Conservation (phyloP, 2,888 invertebrate species). For the Patella depressa region DNA sequence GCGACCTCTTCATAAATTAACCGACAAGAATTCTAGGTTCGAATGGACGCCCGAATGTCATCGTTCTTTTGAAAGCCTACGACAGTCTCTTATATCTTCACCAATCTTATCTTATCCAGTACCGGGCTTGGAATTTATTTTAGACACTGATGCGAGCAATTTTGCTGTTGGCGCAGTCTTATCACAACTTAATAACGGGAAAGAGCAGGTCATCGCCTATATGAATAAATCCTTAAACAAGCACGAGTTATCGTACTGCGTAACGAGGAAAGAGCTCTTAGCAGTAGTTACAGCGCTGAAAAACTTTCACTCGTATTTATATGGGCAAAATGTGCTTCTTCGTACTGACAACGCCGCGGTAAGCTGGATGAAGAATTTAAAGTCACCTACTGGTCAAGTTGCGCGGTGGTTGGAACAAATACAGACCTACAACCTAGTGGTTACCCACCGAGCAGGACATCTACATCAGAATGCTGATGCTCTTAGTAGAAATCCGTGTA, state of each 20-base stretch:
- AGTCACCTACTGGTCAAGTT: slow-evolving; percentile 1
- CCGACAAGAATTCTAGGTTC: neutral
- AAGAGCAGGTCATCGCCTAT: slow-evolving; percentile 12
- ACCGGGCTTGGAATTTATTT: neutral
- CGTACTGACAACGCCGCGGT: slow-evolving; percentile 17
- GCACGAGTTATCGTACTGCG: slow-evolving; percentile 17
- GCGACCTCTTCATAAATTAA: neutral
- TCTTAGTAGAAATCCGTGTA: slow-evolving; percentile 3
- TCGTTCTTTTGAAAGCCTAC: neutral
- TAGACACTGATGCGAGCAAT: slow-evolving; percentile 12
- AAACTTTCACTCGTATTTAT: slow-evolving; percentile 16
- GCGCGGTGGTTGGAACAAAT: slow-evolving; percentile 16
- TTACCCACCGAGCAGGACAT: neutral
- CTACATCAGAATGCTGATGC: slow-evolving; percentile 7
- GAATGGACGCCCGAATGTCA: neutral
- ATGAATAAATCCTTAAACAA: slow-evolving; percentile 9
- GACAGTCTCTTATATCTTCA: neutral
- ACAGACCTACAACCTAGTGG: slow-evolving; percentile 13
- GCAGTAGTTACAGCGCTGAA: slow-evolving; percentile 14
- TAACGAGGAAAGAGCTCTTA: slow-evolving; percentile 18
- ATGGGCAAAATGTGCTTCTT: slow-evolving; percentile 19
- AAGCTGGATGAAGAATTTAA: slow-evolving; percentile 18
- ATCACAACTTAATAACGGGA: slow-evolving; percentile 9
- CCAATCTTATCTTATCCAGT: slow-evolving; percentile 5
- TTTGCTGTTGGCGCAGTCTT: slow-evolving; percentile 9